Conservation (phyloP, 2,888 invertebrate species). For the Fissipunctia ypsillon region DNA sequence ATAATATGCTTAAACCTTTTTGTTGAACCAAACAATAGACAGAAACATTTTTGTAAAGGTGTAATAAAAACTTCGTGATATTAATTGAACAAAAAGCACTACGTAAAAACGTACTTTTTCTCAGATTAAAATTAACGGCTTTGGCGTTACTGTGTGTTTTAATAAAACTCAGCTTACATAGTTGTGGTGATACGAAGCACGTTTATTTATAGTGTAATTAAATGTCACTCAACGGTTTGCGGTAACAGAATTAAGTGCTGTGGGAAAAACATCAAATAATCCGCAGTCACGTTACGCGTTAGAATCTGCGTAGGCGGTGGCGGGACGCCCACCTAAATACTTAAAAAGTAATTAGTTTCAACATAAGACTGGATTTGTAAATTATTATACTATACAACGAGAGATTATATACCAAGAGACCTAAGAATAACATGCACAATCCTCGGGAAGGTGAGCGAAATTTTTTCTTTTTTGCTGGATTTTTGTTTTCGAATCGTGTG, state of each 20-base stretch:
- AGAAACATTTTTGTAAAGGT: neutral
- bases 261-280: constrained; percentile 26
- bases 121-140: constrained; percentile 26
- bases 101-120: constrained; percentile 1
- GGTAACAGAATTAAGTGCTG: constrained; percentile 25
- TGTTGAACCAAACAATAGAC: neutral
- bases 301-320: constrained; percentile 35
- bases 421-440: neutral
- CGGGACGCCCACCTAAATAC: constrained; percentile 19
- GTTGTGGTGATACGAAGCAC: neutral
- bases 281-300: constrained; percentile 6
- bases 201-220: constrained; percentile 59
- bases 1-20: neutral
- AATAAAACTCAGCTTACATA: constrained; percentile 15
- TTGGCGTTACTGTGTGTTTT: neutral
- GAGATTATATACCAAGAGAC: too few relatives aligned
- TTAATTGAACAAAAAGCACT: neutral
- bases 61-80: neutral
- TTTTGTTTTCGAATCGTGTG: neutral
- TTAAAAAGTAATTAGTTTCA: constrained; percentile 18
- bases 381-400: constrained; percentile 5
- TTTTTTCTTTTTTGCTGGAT: too few relatives aligned
- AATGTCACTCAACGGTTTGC: constrained; percentile 50
- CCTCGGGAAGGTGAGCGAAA: neutral
- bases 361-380: neutral